Percentiles rank a stretch among this genome's conserved stretches.
Conservation (phyloP, 2,113 vertebrate genomes). For the Dromiciops gliroides region DNA sequence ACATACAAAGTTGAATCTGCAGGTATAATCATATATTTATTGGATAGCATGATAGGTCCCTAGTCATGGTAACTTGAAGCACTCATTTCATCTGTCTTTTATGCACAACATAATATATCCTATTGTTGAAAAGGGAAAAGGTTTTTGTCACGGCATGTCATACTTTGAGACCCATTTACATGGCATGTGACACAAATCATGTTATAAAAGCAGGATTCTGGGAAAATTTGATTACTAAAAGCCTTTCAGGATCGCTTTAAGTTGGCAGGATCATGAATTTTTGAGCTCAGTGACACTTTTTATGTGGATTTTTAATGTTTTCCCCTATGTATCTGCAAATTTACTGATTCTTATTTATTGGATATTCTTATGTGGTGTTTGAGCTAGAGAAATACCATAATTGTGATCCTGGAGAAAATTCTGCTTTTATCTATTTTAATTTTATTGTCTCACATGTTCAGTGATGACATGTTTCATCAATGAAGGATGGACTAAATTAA, state of each 20-base stretch:
- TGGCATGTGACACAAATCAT: neutral
- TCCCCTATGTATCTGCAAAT: neutral
- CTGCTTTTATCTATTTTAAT: neutral
- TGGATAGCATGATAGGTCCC: neutral
- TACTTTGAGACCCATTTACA: constrained; percentile 1
- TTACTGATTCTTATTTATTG: constrained; percentile 33
- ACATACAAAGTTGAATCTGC: constrained; percentile 6
- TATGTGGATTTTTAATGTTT: constrained; percentile 18
- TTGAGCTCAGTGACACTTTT: constrained; percentile 7
- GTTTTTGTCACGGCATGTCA: neutral
- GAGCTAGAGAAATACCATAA: neutral
- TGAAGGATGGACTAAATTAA: neutral
- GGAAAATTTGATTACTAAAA: constrained; percentile 22
- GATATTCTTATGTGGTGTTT: neutral
- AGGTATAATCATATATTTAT: neutral
- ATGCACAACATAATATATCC: neutral
- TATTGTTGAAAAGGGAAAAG: neutral
- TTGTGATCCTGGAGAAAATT: neutral
- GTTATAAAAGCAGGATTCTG: constrained; percentile 12
- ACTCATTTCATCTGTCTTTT: constrained; percentile 16
- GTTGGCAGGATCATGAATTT: constrained; percentile 9
- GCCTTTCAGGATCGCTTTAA: neutral
- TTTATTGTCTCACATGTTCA: neutral
- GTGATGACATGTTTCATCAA: neutral
- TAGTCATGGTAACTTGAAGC: neutral